phyloP scores from a whole-genome alignment of 30 jellyfish, hydroid and myxozoan genomes.

The Hydra vulgaris region DNA sequence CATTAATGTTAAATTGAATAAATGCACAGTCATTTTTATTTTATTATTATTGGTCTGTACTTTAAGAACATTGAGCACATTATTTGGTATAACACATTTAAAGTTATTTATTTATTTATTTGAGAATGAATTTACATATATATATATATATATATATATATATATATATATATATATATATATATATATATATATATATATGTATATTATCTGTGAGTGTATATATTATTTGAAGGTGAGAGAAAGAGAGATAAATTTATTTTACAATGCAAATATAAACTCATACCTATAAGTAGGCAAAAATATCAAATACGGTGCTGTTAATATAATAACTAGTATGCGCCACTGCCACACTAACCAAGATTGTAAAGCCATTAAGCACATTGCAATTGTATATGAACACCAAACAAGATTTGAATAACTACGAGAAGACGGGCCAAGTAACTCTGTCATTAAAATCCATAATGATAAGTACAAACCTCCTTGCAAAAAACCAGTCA shows the following conservation, averaged over 20 bases:
- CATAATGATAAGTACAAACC: slow-evolving; percentile 35
- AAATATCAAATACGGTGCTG: slow-evolving; percentile 50
- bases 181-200: too few relatives aligned
- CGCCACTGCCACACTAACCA: slow-evolving; percentile 54
- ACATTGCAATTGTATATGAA: slow-evolving; percentile 52
- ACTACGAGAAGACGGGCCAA: slow-evolving; percentile 63
- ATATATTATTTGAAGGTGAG: not conserved
- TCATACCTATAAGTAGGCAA: not conserved
- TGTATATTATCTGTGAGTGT: not conserved
- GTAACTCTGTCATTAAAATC: slow-evolving; percentile 72
- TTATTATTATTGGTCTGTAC: too few relatives aligned
- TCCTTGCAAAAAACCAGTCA: slow-evolving; percentile 71
- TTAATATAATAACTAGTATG: slow-evolving; percentile 39
- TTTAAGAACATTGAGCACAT: too few relatives aligned
- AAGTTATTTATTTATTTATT: too few relatives aligned
- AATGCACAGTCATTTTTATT: too few relatives aligned
- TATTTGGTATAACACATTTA: too few relatives aligned
- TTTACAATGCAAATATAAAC: not conserved
- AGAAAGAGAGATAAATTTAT: not conserved
- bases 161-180: too few relatives aligned
- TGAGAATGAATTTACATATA: too few relatives aligned
- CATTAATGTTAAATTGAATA: too few relatives aligned
- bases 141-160: too few relatives aligned
- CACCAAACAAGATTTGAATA: slow-evolving; percentile 58
- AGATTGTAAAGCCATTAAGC: slow-evolving; percentile 54